Percentiles rank a stretch among this genome's conserved stretches.
Conservation (phyloP, 2,888 invertebrate species). For the Drosophila kuntzei region DNA sequence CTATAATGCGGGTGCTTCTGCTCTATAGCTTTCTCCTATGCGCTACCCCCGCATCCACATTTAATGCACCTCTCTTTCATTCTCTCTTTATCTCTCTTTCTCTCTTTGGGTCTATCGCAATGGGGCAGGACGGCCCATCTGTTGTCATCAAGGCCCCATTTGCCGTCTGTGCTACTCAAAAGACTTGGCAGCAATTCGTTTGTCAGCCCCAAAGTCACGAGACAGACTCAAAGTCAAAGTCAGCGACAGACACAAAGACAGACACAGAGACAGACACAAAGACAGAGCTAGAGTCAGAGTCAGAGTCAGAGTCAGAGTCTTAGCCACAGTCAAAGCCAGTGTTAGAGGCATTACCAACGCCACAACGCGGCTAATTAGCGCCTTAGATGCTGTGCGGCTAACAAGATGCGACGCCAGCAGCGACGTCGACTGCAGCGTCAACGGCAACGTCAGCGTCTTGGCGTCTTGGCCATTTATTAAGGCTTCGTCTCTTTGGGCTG, state of each 20-base stretch:
- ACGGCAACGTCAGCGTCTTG: conserved; percentile 1
- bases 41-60: not conserved
- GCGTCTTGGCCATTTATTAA: conserved; percentile 63
- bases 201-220: conserved; percentile 17
- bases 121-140: conserved; percentile 21
- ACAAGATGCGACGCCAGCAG: conserved; percentile 45
- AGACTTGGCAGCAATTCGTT: conserved; percentile 43
- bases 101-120: not conserved
- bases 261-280: not conserved
- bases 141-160: conserved; percentile 43
- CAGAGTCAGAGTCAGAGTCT: not conserved
- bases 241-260: not conserved
- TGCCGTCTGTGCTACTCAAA: conserved; percentile 26
- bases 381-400: conserved; percentile 46
- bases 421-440: conserved; percentile 9
- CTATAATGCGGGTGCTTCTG: conserved; percentile 43
- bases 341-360: conserved; percentile 47
- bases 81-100: not conserved
- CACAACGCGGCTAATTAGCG: conserved; percentile 73
- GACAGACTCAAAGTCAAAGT: not conserved
- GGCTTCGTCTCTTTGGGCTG: conserved; percentile 21
- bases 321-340: conserved; percentile 4
- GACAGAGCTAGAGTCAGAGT: not conserved
- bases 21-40: conserved; percentile 24
- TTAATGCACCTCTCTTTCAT: not conserved